Evolutionary conservation across 2,888 invertebrate species (phyloP).

Genomic region (Sarcophaga variegata): DNA sequence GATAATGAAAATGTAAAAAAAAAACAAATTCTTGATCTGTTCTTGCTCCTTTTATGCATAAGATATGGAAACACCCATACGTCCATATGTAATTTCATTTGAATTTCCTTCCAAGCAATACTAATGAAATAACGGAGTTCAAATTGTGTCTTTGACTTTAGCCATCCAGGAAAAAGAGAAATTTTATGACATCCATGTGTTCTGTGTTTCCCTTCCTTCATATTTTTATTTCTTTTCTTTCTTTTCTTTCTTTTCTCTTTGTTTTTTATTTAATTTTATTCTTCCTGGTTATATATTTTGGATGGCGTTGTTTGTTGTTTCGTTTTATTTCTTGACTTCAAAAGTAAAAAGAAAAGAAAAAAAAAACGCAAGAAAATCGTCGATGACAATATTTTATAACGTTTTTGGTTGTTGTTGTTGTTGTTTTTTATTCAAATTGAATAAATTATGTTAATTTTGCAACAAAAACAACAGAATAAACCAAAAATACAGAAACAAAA

Average conservation of each 20-base stretch:
- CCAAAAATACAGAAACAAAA: neutral
- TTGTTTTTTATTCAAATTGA: conserved; percentile 60
- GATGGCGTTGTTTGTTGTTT: conserved; percentile 19
- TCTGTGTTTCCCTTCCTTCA: neutral
- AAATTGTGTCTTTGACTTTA: conserved; percentile 49
- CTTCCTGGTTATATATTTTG: neutral
- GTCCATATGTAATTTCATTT: neutral
- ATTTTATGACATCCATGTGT: conserved; percentile 55
- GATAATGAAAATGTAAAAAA: too few species aligned
- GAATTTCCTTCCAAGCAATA: conserved; percentile 4
- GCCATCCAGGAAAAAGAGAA: conserved; percentile 1
- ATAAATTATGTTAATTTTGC: conserved; percentile 69
- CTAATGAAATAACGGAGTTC: conserved; percentile 36
- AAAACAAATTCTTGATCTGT: too few species aligned
- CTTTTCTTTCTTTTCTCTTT: conserved; percentile 9
- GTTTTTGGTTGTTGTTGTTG: neutral
- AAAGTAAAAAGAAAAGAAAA: neutral
- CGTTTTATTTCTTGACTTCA: conserved; percentile 51
- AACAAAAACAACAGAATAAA: conserved; percentile 29
- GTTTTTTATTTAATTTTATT: conserved; percentile 12
- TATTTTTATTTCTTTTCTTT: neutral
- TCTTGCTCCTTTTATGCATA: neutral
- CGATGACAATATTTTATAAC: conserved; percentile 53
- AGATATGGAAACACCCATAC: conserved; percentile 39
- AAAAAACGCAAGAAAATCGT: conserved; percentile 22